phyloP scores from a whole-genome alignment of 2,888 invertebrate species.

The Trissoscelio sp. region DNA sequence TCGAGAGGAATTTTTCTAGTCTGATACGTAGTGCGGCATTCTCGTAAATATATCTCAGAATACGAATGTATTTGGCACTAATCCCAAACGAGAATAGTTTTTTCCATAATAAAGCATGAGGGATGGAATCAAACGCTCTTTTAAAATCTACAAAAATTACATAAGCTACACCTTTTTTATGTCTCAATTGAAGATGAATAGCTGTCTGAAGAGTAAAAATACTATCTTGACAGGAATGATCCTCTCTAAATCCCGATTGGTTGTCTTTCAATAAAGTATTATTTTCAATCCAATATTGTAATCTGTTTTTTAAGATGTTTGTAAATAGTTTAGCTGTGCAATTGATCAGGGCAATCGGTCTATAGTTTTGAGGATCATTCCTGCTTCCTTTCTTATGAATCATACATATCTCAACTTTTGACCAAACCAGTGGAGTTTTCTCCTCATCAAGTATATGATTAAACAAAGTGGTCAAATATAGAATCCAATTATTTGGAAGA shows the following conservation, averaged over 20 bases:
- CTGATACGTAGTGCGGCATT: neutral
- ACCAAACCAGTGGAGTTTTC: constrained; percentile 1
- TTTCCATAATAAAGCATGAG: neutral
- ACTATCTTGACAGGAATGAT: neutral
- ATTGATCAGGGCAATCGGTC: constrained; percentile 13
- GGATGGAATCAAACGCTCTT: neutral
- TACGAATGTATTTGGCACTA: neutral
- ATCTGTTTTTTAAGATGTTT: neutral
- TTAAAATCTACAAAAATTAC: constrained; percentile 2
- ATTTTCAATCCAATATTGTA: neutral
- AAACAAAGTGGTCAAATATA: neutral
- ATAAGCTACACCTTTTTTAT: neutral
- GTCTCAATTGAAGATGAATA: neutral
- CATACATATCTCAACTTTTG: neutral
- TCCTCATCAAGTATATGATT: neutral
- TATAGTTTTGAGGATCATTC: constrained; percentile 11
- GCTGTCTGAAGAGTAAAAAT: constrained; percentile 1
- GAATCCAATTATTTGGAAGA: neutral
- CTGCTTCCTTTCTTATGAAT: constrained; percentile 7
- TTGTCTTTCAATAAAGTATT: neutral
- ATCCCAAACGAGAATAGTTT: neutral
- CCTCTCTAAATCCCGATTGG: neutral
- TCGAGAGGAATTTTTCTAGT: neutral
- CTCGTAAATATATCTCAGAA: neutral
- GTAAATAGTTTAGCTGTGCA: constrained; percentile 7